Conservation (phyloP, 1,140 invertebrate species). For the Ceratoteleas bidentatus region DNA sequence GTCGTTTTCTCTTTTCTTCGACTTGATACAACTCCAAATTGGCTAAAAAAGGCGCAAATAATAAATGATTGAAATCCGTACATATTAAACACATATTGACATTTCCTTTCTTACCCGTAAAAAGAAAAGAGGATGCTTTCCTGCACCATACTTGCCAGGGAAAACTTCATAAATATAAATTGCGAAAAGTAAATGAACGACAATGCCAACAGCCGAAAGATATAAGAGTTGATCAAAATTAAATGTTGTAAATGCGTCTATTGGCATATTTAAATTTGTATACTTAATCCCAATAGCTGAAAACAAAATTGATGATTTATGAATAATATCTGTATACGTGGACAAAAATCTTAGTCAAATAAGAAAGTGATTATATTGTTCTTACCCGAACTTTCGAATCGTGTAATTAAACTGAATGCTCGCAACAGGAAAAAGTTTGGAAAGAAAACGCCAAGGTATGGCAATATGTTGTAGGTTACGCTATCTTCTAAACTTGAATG, state of each 20-base stretch:
- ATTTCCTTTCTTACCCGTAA: conserved; percentile 71
- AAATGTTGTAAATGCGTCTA: conserved; percentile 58
- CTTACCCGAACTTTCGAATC: not conserved
- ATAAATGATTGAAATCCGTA: not conserved
- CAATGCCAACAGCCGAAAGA: conserved; percentile 61
- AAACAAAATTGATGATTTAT: conserved; percentile 56
- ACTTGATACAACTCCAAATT: no score
- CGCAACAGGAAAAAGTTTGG: not conserved
- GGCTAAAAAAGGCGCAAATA: not conserved
- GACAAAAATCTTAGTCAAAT: not conserved
- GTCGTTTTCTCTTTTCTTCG: no score
- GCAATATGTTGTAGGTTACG: not conserved
- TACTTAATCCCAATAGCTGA: conserved; percentile 83
- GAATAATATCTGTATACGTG: not conserved
- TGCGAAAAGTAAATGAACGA: conserved; percentile 78
- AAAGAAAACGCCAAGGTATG: not conserved
- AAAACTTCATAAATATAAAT: conserved; percentile 80
- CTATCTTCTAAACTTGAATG: not conserved
- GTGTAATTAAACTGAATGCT: not conserved
- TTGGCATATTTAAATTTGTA: conserved; percentile 76
- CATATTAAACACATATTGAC: not conserved
- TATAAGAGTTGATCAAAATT: conserved; percentile 75
- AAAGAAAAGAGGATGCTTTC: conserved; percentile 81
- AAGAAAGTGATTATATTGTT: not conserved
- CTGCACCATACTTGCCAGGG: conserved; percentile 81